Conservation (phyloP, 2,888 invertebrate genomes). For the Cetonia aurata region DNA sequence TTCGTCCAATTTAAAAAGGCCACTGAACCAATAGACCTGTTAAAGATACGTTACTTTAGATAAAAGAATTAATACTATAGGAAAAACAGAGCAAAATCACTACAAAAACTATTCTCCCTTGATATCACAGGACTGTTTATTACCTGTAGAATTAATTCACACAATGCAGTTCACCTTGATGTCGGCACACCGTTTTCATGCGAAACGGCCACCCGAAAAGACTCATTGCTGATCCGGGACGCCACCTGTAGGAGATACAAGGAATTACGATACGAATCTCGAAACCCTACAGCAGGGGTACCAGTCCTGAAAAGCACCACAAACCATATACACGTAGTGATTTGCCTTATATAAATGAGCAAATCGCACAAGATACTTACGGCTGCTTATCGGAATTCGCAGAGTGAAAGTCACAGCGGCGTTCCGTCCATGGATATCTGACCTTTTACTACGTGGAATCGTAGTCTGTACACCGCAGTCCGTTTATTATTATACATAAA, state of each 20-base stretch:
- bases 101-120: not conserved
- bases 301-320: too few species aligned
- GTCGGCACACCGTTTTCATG: too few species aligned
- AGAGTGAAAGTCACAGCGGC: constrained; percentile 54
- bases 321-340: not conserved
- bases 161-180: constrained; percentile 29
- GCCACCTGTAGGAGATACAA: too few species aligned
- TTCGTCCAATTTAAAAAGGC: too few species aligned
- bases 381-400: constrained; percentile 51
- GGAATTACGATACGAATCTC: too few species aligned
- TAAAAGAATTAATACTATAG: too few species aligned
- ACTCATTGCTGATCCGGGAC: too few species aligned
- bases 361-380: constrained; percentile 37
- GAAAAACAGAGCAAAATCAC: too few species aligned
- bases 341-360: constrained; percentile 41
- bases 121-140: constrained; percentile 16
- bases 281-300: too few species aligned
- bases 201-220: too few species aligned
- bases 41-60: too few species aligned
- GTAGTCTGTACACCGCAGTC: constrained; percentile 6
- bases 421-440: constrained; percentile 54
- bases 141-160: constrained; percentile 1
- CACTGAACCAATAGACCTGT: too few species aligned
- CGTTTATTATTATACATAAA: not conserved
- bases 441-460: constrained; percentile 53